Conservation (phyloP, 2,113 vertebrate species). For the Aegotheles bennettii region DNA sequence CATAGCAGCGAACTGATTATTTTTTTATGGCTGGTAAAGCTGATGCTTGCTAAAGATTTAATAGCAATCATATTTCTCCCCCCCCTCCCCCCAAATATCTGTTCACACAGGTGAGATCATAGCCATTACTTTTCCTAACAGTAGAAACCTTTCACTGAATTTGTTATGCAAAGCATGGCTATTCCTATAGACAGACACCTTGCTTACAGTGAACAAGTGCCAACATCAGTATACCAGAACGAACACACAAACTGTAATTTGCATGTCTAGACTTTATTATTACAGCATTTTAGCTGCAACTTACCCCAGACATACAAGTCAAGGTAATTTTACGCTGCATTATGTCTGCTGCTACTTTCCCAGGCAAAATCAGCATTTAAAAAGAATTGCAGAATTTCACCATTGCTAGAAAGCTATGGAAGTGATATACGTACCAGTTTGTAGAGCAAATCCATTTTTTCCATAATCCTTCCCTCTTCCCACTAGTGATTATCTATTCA, state of each 20-base stretch:
- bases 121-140: not conserved
- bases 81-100: not conserved
- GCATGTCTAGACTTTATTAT: constrained; percentile 32
- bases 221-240: not conserved
- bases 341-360: not conserved
- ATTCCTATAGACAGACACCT: not conserved
- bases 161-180: not conserved
- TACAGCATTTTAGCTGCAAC: not conserved
- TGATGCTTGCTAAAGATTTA: not conserved
- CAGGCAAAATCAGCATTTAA: not conserved
- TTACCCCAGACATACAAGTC: not conserved
- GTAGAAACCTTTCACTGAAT: not conserved
- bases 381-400: not conserved
- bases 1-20: not conserved
- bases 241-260: not conserved
- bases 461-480: not conserved
- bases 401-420: not conserved
- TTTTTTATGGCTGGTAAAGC: not conserved
- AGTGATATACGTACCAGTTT: not conserved
- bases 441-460: not conserved
- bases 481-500: not conserved
- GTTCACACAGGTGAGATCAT: not conserved
- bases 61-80: not conserved
- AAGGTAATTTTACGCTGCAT: not conserved
- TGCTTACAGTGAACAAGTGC: not conserved